These are phyloP conservation scores for Corythoichthys haematopterus DNA, from an alignment of 2,113 vertebrate genomes.

Conservation along the genomic window DNA sequence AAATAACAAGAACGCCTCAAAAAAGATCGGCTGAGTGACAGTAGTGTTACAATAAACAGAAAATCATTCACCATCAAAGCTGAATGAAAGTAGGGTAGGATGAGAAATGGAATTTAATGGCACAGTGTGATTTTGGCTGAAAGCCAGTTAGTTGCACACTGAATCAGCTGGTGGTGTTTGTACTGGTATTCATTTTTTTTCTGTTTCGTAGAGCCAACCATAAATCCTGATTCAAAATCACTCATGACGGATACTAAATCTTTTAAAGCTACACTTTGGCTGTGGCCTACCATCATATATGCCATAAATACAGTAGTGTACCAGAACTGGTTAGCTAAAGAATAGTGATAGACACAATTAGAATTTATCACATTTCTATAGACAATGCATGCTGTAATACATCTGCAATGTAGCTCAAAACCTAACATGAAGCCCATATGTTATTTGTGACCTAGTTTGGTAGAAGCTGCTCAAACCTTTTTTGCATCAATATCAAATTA, in stretches of 20 bases:
- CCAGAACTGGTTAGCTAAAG: neutral
- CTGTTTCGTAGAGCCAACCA: constrained; percentile 8
- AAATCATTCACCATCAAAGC: constrained; percentile 51
- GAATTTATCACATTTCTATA: neutral
- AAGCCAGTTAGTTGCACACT: constrained; percentile 46
- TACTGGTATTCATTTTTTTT: constrained; percentile 26
- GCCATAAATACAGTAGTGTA: neutral
- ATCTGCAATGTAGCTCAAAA: neutral
- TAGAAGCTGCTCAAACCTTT: neutral
- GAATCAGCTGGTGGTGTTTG: constrained; percentile 18
- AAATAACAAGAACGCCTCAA: constrained; percentile 43
- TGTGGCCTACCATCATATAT: constrained; percentile 1
- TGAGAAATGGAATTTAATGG: constrained; percentile 56
- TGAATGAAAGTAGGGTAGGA: constrained; percentile 31
- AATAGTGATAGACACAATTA: neutral
- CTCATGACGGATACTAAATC: constrained; percentile 18
- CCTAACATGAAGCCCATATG: neutral
- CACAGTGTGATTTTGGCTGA: constrained; percentile 52
- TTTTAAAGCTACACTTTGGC: neutral
- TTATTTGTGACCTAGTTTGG: neutral
- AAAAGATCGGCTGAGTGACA: constrained; percentile 48
- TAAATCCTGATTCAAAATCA: constrained; percentile 20
- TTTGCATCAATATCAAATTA: neutral
- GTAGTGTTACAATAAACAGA: constrained; percentile 49
- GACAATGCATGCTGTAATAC: neutral